These are phyloP conservation scores for Barypeithes pellucidus DNA, from an alignment of 2,888 invertebrate species.

Conservation along the genomic window DNA sequence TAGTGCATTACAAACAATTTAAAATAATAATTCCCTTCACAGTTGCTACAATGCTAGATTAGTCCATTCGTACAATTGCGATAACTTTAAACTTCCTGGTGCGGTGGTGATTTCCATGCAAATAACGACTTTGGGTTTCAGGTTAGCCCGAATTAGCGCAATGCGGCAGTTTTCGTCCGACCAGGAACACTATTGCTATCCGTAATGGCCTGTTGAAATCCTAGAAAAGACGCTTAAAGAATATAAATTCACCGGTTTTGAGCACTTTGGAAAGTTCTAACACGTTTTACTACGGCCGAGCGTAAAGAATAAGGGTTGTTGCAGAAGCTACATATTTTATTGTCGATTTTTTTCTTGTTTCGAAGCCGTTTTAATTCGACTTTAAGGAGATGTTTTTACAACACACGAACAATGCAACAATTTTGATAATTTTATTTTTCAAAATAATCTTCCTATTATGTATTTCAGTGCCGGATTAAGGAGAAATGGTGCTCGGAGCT, in stretches of 20 bases:
- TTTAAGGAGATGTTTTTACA: too few relatives aligned
- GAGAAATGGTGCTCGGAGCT: too few relatives aligned
- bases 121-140: constrained; percentile 56
- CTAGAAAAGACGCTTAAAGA: constrained; percentile 42
- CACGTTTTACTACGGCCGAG: constrained; percentile 5
- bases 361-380: too few relatives aligned
- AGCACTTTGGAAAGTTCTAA: constrained; percentile 13
- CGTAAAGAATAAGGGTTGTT: not conserved
- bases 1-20: too few relatives aligned
- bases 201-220: constrained; percentile 37
- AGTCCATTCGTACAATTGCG: constrained; percentile 13
- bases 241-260: constrained; percentile 35
- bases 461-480: too few relatives aligned
- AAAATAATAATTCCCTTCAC: too few relatives aligned
- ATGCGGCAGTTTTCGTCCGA: constrained; percentile 58
- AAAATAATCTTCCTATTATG: too few relatives aligned
- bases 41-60: not conserved
- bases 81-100: constrained; percentile 17
- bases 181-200: constrained; percentile 40
- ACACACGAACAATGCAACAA: too few relatives aligned
- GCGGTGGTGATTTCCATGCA: constrained; percentile 55
- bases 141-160: constrained; percentile 61
- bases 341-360: too few relatives aligned
- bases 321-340: not conserved
- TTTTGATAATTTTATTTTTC: too few relatives aligned